Conservation (phyloP, 2,113 vertebrate species). For the Labeo rohita region DNA sequence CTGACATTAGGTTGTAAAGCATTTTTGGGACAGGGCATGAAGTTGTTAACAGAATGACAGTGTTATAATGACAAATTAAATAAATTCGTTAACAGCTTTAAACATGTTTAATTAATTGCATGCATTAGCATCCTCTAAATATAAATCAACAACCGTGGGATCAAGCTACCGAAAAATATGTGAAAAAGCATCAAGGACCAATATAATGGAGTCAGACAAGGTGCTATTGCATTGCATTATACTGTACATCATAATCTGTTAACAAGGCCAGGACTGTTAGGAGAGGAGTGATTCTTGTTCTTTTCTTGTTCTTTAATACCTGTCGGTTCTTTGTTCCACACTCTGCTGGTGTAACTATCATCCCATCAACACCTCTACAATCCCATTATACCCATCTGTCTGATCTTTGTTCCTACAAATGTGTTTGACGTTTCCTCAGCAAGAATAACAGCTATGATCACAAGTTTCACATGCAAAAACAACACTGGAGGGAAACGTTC, state of each 20-base stretch:
- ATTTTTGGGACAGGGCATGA: background rate
- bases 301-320: constrained; percentile 50
- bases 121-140: background rate
- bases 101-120: background rate
- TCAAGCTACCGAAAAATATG: constrained; percentile 14
- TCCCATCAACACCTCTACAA: constrained; percentile 78
- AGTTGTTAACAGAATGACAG: background rate
- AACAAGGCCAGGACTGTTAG: constrained; percentile 20
- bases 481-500: background rate
- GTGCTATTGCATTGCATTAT: background rate
- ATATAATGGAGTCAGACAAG: constrained; percentile 5
- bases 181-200: constrained; percentile 5
- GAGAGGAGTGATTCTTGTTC: constrained; percentile 49
- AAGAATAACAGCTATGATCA: constrained; percentile 39
- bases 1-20: background rate
- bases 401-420: constrained; percentile 62
- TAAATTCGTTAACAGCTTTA: background rate
- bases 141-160: background rate
- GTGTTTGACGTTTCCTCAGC: constrained; percentile 44
- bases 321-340: constrained; percentile 70
- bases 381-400: constrained; percentile 71
- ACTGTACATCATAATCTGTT: constrained; percentile 28
- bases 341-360: constrained; percentile 73
- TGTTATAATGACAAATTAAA: background rate
- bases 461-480: constrained; percentile 2